Evolutionary conservation across 2,113 vertebrate species (phyloP), one percentile per base, ranked within the genome.

Genomic region (Trochalopteron elliotii): DNA sequence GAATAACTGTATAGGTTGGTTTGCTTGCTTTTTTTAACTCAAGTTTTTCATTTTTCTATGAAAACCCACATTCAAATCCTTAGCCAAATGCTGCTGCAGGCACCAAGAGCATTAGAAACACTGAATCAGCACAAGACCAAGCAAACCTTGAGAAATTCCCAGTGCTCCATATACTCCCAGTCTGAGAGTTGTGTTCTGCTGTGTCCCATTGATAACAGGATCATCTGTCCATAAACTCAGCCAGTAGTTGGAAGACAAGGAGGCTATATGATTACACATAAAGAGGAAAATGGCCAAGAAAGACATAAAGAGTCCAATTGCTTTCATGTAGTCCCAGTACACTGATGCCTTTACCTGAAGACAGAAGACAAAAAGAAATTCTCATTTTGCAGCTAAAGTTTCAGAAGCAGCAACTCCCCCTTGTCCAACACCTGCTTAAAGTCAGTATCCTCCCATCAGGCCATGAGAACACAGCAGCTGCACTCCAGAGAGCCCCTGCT

Each of bases 151-250:
- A 7, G 96, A 97, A 55, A 99, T 93, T 61, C 99, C 99, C 47
- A 99, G 97, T 6, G 94, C 98, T 14, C 99, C 99, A 5, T 99
- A 99, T 17, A 99, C 98, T 13, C 98, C 96, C 31, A 99, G 98
- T 47, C 99, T 98, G 97, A 98, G 86, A 19, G 96, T 13, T 1
- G 98, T 98, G 95, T 98, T 77, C 12, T 98, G 97, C 97, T 99
- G 99, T 1, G 99, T 99, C 69, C 99, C 99, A 7, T 99, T 99
- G 80, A 99, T 25, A 39, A 99, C 96, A 2, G 98, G 98, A 96
- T 99, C 99, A 14, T 99, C 99, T 0, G 99, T 99, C 99, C 99
- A 99, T 52, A 99, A 96, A 92, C 99, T 99, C 23, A 99, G 98
- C 99, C 99, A 99, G 91, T 99, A 99, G 98, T 99, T 99, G 70